Base-by-base conservation (phyloP, 2,113 vertebrate genomes). In the Dipodomys ordii region DNA sequence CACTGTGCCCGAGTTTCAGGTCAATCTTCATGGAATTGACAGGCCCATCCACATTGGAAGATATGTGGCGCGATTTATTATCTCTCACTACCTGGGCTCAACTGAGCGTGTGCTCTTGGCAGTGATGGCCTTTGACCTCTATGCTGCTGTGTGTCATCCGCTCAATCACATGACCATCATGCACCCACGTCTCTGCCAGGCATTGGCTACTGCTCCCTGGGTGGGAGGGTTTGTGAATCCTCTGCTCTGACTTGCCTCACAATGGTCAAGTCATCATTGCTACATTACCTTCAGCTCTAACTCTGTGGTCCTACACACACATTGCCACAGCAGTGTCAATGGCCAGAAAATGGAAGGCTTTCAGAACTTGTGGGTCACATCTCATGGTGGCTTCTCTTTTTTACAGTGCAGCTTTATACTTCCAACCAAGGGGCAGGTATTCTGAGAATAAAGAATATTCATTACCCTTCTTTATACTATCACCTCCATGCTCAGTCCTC, bases 401-500 rank as follows among this genome's bases (percentile, higher is more conserved):
- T 78, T 97, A 94, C 69, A 87, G 94, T 13, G 93, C 73, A 39
- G 91, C 13, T 35, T 92, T 95, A 0, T 95, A 96, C 3, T 35
- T 95, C 0, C 81, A 90, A 28, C 90, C 95, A 28, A 91, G 0
- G 0, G 57, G 64, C 5, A 88, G 27, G 53, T 95, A 95, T 23
- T 95, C 94, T 46, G 69, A 88, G 9, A 39, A 67, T 0, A 16
- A 93, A 5, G 95, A 6, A 96, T 93, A 2, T 65, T 95, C 64
- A 77, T 89, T 25, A 91, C 96, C 30, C 76, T 93, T 9, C 85
- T 93, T 23, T 96, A 96, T 62, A 94, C 84, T 25, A n/a, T 96
- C 9, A 93, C 82, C 12, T 94, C 96, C 7, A 87, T 97, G 76
- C 76, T 96, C 28, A 97, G 94, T 15, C 91, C 95, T 81, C 68